Evolutionary conservation across 2,113 vertebrate species (phyloP), one percentile per base, ranked within the genome.

Genomic region (Mesembrinibis cayennensis): DNA sequence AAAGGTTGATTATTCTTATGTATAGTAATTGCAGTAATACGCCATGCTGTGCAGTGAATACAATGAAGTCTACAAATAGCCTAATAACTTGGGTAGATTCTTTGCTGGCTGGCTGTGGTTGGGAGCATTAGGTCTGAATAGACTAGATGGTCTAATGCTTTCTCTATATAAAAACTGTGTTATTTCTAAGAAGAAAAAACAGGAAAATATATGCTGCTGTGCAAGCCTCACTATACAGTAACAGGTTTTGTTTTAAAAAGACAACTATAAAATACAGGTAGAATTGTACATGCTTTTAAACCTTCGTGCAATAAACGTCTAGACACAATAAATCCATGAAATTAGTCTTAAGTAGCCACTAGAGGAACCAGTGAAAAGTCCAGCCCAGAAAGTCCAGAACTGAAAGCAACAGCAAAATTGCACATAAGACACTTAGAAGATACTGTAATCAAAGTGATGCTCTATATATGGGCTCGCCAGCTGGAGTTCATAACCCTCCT

Each of bases 401-500:
- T 8, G 44, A 93, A 83, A 87, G 61, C 73, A 30, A 13, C 22
- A 30, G 14, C 6, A 38, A 42, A 74, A 79, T 7, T 19, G 20
- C 26, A 4, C 16, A 16, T 7, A 9, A 18, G 29, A 3, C 25
- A 16, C 21, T n/a, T 5, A 10, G 52, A 59, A 74, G 53, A 6
- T 13, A 0, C 11, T 2, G 45, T 3, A 8, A 59, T 22, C 38
- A 15, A 8, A 13, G 32, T 1, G 2, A 3, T 8, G 59, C 4
- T 5, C 23, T 10, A 0, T 8, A 0, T 16, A 12, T 1, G 65
- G 4, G 8, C 14, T 50, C 14, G 29, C 23, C 23, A 0, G 10
- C 15, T 1, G 20, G 21, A 34, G 36, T 27, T 47, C 15, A 3
- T 2, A 3, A 1, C 8, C n/a, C 47, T 25, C 10, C 45, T 3